These are phyloP conservation scores for Oenanthe melanoleuca DNA, from an alignment of 2,113 vertebrate species.

Conservation along the genomic window DNA sequence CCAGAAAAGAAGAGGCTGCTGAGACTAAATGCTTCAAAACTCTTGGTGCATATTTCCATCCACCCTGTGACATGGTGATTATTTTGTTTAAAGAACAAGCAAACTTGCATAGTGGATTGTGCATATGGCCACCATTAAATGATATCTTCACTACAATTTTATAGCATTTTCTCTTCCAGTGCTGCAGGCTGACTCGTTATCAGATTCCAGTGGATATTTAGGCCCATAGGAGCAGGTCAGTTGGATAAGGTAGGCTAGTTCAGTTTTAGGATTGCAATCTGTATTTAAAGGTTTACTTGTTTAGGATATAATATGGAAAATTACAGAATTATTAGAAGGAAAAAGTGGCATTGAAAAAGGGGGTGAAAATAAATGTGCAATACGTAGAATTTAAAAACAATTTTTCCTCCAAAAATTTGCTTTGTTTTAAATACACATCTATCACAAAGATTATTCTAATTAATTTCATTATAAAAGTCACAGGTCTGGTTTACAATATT, in stretches of 20 bases:
- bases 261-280: not conserved
- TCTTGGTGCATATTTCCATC: rapidly evolving
- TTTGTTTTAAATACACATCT: not conserved
- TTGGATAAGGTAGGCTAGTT: not conserved
- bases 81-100: not conserved
- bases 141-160: not conserved
- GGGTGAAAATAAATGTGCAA: not conserved
- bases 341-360: not conserved
- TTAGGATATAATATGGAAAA: not conserved
- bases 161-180: not conserved
- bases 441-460: not conserved
- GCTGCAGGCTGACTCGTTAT: not conserved
- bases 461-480: not conserved
- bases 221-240: not conserved
- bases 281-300: not conserved
- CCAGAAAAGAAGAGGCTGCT: not conserved
- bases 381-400: not conserved
- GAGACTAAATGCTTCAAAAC: not conserved
- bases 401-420: not conserved
- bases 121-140: not conserved
- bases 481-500: not conserved
- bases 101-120: not conserved
- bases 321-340: not conserved
- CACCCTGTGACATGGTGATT: not conserved
- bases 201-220: not conserved